A percentile compares a stretch with the other conserved stretches of the same genome.
Conservation (phyloP, 2,113 vertebrate genomes). For the Poeciliopsis turrubarensis region DNA sequence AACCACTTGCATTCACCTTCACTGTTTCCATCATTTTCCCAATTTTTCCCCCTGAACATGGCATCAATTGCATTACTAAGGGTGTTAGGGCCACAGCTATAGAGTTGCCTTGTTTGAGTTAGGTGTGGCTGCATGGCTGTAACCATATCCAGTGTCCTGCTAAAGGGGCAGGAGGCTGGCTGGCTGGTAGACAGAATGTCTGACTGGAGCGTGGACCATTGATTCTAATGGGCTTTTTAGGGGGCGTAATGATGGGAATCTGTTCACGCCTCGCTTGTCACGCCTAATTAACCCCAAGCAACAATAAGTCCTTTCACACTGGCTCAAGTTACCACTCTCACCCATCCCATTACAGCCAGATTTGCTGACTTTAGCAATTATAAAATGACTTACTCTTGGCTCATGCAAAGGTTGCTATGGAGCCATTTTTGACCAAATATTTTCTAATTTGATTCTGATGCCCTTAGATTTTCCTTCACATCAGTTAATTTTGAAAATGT, state of each 20-base stretch:
- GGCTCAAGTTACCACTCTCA: conserved; percentile 78
- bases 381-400: conserved; percentile 28
- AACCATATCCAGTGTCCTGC: conserved; percentile 87
- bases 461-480: too few species aligned
- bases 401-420: conserved; percentile 24
- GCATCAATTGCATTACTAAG: conserved; percentile 86
- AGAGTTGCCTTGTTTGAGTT: conserved; percentile 75
- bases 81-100: conserved; percentile 76
- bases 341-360: conserved; percentile 49
- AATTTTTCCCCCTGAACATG: conserved; percentile 66
- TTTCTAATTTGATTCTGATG: neutral
- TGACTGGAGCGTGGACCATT: conserved; percentile 89
- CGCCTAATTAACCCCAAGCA: conserved; percentile 85
- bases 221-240: conserved; percentile 94
- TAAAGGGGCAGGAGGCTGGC: conserved; percentile 69
- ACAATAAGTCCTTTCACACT: conserved; percentile 85
- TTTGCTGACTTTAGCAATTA: conserved; percentile 54
- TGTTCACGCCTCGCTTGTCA: conserved; percentile 92
- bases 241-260: conserved; percentile 88
- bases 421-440: conserved; percentile 12
- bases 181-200: conserved; percentile 86
- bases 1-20: conserved; percentile 25
- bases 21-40: conserved; percentile 50
- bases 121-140: conserved; percentile 75
- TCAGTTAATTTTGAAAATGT: neutral